Evolutionary conservation across 1,140 invertebrate species (phyloP), one percentile per base, ranked within the genome.

Genomic region (Dendrolimus kikuchii): DNA sequence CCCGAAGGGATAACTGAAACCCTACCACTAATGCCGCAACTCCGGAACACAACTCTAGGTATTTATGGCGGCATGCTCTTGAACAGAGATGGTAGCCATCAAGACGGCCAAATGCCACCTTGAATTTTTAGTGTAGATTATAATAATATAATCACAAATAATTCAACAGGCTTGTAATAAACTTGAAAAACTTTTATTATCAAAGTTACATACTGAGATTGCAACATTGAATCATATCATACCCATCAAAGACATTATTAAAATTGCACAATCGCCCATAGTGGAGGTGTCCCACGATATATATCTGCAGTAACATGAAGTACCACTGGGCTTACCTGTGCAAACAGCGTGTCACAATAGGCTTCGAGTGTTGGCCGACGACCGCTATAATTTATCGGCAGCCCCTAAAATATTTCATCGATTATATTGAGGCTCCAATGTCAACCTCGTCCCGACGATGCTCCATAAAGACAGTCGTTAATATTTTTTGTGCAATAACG

Each of bases 351-450:
- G 63, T 64, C 61, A 81, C 75, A 78, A 78, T 74, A 71, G 67
- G 50, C 55, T 23, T 23, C 23, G 23, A 23, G 23, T 23, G 51
- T 57, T 52, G 43, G 51, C 57, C 53, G 62, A 64, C 60, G 58
- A 64, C 58, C 60, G 51, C 73, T 79, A 77, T 80, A 78, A 82
- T 64, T 85, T 80, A 80, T 77, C 63, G 57, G 54, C 64, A 62
- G 68, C 67, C 75, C 82, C 73, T 74, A 68, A 77, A 71, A 86
- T 86, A 86, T 81, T 80, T 86, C 82, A 86, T 84, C 74, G 78
- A 84, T 81, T 86, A 84, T 86, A 86, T 86, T 82, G 73, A 80
- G 82, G 82, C 82, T 81, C 82, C 82, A 54, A 74, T 84, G 82
- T 86, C 82, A 86, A 78, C 77, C 72, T 50, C 60, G 79, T 86